A percentile compares a stretch with the other conserved stretches of the same genome.
Conservation (phyloP, 2,797 vertebrate genomes). For the Galago senegalensis region DNA sequence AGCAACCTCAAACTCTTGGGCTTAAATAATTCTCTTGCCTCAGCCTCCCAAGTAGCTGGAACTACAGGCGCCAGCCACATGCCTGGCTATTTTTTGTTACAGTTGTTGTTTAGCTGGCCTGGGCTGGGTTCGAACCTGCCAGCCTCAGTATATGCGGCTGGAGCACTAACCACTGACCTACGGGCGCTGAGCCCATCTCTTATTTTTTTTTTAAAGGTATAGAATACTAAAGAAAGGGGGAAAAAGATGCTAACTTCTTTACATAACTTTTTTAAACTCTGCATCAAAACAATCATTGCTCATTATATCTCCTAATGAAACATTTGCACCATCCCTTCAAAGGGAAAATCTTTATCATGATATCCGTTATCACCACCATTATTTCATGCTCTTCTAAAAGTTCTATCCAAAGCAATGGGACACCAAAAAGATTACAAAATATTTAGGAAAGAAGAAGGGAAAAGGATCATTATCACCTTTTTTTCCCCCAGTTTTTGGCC, state of each 20-base stretch:
- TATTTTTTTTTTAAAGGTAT: too few relatives aligned
- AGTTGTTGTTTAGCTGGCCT: too few relatives aligned
- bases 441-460: not conserved
- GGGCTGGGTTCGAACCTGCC: too few relatives aligned
- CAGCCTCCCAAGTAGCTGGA: too few relatives aligned
- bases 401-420: constrained; percentile 64
- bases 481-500: too few relatives aligned
- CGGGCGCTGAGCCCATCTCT: too few relatives aligned
- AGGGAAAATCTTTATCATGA: not conserved
- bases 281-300: not conserved
- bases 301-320: not conserved
- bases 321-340: not conserved
- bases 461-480: not conserved
- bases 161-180: too few relatives aligned
- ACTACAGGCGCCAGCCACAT: too few relatives aligned
- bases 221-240: not conserved
- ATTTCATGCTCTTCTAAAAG: not conserved
- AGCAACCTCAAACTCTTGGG: too few relatives aligned
- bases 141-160: too few relatives aligned
- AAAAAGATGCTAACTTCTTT: constrained; percentile 4
- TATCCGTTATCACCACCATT: not conserved
- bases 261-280: not conserved
- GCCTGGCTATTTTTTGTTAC: too few relatives aligned
- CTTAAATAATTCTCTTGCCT: too few relatives aligned
- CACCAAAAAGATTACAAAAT: constrained; percentile 53